Conservation (phyloP, 2,797 vertebrate species). For the Tapirus indicus region DNA sequence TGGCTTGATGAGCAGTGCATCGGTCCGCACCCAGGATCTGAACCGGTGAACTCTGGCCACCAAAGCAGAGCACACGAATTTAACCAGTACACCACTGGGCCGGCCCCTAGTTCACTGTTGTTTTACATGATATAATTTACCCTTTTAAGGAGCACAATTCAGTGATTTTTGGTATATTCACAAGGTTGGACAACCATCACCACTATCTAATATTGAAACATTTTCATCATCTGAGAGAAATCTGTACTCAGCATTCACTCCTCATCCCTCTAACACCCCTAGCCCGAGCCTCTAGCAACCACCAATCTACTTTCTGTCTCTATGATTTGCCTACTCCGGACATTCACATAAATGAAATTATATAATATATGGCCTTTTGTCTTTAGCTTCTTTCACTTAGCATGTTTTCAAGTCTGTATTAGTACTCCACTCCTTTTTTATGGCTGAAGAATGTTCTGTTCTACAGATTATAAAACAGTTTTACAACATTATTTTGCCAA, state of each 20-base stretch:
- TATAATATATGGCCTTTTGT: not conserved
- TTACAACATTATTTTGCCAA: not conserved
- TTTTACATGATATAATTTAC: not conserved
- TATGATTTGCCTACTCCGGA: not conserved
- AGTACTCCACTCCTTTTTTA: slow-evolving; percentile 31
- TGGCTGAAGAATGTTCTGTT: not conserved
- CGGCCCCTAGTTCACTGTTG: not conserved
- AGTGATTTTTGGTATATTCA: not conserved
- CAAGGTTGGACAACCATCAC: not conserved
- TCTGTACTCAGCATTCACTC: not conserved
- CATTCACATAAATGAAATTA: slow-evolving; percentile 31
- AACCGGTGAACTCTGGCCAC: too few species aligned
- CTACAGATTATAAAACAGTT: not conserved
- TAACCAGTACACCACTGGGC: too few species aligned
- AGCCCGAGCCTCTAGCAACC: not conserved
- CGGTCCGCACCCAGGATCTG: too few species aligned
- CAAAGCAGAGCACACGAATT: too few species aligned
- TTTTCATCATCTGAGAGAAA: not conserved
- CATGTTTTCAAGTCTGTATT: not conserved
- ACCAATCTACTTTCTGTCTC: slow-evolving; percentile 19
- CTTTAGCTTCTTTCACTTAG: slow-evolving; percentile 18
- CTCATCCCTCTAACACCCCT: not conserved
- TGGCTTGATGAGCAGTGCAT: too few species aligned
- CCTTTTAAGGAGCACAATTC: not conserved
- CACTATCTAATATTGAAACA: slow-evolving; percentile 9